Conservation (phyloP, 2,797 vertebrate genomes). For the Acrocephalus scirpaceus region DNA sequence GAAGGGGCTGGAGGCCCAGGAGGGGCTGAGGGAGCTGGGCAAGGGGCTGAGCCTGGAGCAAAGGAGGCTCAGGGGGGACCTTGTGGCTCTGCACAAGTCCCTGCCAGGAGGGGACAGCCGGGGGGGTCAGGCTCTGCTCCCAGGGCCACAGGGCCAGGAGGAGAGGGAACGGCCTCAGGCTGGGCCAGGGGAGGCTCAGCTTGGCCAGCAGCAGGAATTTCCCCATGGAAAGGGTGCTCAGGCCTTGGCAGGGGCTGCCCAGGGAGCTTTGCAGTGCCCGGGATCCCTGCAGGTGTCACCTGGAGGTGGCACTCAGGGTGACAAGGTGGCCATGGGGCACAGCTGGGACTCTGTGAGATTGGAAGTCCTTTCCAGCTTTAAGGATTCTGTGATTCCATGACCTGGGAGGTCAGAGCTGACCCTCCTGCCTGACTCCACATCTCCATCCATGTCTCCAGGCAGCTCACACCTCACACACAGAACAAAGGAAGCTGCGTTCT, state of each 20-base stretch:
- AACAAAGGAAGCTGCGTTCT: neutral
- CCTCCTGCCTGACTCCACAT: neutral
- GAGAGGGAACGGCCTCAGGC: neutral
- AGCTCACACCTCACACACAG: neutral
- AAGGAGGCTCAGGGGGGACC: neutral
- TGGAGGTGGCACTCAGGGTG: neutral
- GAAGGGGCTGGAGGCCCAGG: neutral
- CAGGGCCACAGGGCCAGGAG: neutral
- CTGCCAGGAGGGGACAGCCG: neutral
- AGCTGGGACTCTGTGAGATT: accelerated
- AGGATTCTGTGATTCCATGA: neutral
- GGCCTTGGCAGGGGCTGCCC: neutral
- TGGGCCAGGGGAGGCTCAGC: neutral
- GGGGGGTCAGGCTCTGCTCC: neutral
- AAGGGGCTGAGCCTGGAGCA: neutral
- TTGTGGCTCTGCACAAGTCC: neutral
- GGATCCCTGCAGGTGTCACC: neutral
- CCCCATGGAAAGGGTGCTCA: too few relatives aligned
- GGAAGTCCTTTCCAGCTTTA: neutral
- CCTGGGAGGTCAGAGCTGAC: neutral
- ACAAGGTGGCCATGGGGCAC: accelerated
- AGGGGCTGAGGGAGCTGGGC: neutral
- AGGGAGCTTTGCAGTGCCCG: neutral
- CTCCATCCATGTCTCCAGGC: neutral
- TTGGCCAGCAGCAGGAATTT: too few relatives aligned